These are phyloP conservation scores for Drosophila lini DNA, from an alignment of 1,140 invertebrate species.

Conservation along the genomic window DNA sequence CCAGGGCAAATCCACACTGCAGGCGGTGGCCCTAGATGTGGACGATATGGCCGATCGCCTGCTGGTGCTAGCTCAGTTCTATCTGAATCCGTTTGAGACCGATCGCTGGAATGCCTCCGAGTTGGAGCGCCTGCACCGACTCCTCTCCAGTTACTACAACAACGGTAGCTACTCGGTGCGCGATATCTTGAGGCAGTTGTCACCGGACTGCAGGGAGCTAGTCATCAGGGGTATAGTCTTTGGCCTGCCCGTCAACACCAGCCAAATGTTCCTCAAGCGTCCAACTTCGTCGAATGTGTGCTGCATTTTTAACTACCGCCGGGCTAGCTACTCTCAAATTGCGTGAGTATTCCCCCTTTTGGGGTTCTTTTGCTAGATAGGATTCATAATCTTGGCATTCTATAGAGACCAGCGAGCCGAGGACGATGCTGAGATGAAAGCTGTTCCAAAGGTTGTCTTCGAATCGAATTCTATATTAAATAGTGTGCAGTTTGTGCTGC, in stretches of 20 bases:
- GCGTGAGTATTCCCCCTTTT: conserved; percentile 34
- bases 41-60: conserved; percentile 62
- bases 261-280: conserved; percentile 64
- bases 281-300: conserved; percentile 73
- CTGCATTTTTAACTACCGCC: conserved; percentile 78
- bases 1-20: conserved; percentile 44
- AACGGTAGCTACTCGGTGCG: conserved; percentile 62
- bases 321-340: conserved; percentile 59
- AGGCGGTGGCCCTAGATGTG: conserved; percentile 39
- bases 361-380: not conserved
- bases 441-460: conserved; percentile 59
- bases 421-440: conserved; percentile 56
- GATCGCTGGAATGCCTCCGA: conserved; percentile 40
- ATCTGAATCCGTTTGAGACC: conserved; percentile 58
- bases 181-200: conserved; percentile 65
- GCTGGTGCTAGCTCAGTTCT: conserved; percentile 64
- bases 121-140: conserved; percentile 56
- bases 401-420: conserved; percentile 34
- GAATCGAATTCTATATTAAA: conserved; percentile 75
- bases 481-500: conserved; percentile 76
- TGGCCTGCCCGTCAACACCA: conserved; percentile 63
- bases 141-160: conserved; percentile 66
- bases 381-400: not conserved
- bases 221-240: conserved; percentile 68
- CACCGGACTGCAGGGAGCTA: conserved; percentile 72